phyloP scores from a whole-genome alignment of 1,140 invertebrate species.

The Caerostris extrusa region DNA sequence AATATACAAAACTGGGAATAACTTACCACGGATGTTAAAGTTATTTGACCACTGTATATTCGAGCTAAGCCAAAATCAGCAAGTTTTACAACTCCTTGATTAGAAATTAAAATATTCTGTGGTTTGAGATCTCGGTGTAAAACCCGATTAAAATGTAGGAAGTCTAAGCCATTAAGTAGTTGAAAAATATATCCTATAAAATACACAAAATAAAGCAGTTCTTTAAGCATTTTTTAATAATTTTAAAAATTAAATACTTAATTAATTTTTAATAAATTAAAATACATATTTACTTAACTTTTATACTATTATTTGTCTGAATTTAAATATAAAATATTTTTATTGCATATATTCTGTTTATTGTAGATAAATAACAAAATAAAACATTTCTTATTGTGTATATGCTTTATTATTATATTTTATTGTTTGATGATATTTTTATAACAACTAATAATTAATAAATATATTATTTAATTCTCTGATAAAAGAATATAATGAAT shows the following conservation, averaged over 20 bases:
- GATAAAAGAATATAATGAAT: no score
- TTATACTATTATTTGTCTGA: no score
- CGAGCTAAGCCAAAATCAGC: constrained; percentile 98
- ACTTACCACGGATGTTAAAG: constrained; percentile 95
- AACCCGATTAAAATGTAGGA: constrained; percentile 94
- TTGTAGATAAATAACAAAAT: no score
- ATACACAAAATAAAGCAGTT: not conserved
- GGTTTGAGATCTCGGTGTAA: constrained; percentile 96
- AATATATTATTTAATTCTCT: no score
- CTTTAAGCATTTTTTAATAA: not conserved
- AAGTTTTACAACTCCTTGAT: constrained; percentile 92
- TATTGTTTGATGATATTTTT: no score
- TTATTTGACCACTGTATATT: constrained; percentile 95
- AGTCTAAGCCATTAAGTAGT: constrained; percentile 95
- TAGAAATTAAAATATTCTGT: constrained; percentile 95
- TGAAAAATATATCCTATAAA: constrained; percentile 90
- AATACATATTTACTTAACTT: no score
- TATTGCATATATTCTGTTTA: no score
- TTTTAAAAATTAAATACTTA: constrained; percentile 20
- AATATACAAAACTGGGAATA: no score
- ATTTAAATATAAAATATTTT: not conserved
- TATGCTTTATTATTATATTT: no score
- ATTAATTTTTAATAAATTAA: not conserved
- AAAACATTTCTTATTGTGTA: no score
- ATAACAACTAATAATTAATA: no score